Evolutionary conservation across 2,113 vertebrate genomes (phyloP).

Genomic region (Arizona elegans): DNA sequence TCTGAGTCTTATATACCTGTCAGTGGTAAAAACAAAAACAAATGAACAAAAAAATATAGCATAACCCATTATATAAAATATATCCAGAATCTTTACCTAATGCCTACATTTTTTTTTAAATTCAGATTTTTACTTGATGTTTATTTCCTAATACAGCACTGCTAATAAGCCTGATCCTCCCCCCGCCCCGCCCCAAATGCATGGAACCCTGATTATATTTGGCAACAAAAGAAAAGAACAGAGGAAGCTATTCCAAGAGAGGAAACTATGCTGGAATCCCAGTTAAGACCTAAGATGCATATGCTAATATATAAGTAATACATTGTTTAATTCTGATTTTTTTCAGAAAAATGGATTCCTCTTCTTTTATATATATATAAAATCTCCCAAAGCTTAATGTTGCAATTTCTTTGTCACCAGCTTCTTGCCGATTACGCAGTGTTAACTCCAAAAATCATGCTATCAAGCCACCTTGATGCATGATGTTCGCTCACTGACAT

Average conservation of each 20-base stretch:
- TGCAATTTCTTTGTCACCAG: not conserved
- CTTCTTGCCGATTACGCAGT: constrained; percentile 31
- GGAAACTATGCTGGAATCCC: not conserved
- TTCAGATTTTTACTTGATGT: not conserved
- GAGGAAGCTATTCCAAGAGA: no score
- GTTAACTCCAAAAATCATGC: constrained; percentile 39
- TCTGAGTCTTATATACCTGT: not conserved
- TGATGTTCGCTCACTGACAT: constrained; percentile 55
- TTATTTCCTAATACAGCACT: not conserved
- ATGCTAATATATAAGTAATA: constrained; percentile 3
- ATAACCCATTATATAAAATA: not conserved
- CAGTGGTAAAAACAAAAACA: not conserved
- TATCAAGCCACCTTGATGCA: constrained; percentile 50
- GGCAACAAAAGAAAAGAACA: not conserved
- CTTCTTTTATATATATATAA: not conserved
- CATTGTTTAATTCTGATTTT: not conserved
- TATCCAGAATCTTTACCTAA: not conserved
- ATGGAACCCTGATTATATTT: not conserved
- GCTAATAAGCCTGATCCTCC: not conserved
- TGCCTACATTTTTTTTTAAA: not conserved
- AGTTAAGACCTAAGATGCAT: not conserved
- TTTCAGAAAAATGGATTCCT: not conserved
- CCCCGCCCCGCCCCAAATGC: no score
- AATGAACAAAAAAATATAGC: not conserved
- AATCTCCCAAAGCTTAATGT: not conserved